phyloP scores from a whole-genome alignment of 2,113 vertebrate genomes.

The Recurvirostra avosetta region DNA sequence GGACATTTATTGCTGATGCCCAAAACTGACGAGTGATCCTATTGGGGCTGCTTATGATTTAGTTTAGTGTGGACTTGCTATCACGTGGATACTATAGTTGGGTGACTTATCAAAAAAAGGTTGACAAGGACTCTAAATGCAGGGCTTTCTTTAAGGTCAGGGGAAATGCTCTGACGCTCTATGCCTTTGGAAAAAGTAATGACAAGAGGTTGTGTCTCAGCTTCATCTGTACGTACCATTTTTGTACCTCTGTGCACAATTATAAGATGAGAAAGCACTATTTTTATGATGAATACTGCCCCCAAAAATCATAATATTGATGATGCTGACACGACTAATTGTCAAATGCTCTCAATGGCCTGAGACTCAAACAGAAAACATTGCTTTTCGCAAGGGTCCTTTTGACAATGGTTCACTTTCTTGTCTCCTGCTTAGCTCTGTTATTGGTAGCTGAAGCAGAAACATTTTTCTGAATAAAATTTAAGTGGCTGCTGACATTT shows the following conservation, averaged over 20 bases:
- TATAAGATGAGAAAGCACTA: not conserved
- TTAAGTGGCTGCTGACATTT: not conserved
- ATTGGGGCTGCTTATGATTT: not conserved
- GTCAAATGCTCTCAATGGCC: rapidly evolving
- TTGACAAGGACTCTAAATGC: not conserved
- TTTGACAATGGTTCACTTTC: not conserved
- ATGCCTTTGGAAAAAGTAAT: not conserved
- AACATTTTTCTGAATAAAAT: not conserved
- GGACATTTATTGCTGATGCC: not conserved
- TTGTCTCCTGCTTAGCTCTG: not conserved
- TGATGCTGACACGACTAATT: not conserved
- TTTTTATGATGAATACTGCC: not conserved
- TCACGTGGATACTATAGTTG: not conserved
- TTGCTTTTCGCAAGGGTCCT: rapidly evolving
- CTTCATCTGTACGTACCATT: not conserved
- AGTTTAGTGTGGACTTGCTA: not conserved
- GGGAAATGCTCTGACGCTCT: not conserved
- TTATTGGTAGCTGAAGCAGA: not conserved
- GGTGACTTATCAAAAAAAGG: not conserved
- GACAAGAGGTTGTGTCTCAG: not conserved
- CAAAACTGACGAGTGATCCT: not conserved
- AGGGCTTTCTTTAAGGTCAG: not conserved
- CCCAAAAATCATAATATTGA: not conserved
- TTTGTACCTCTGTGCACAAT: not conserved
- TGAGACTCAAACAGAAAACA: not conserved